Base-by-base conservation (phyloP, 2,888 invertebrate species). In the Nephrotoma appendiculata region DNA sequence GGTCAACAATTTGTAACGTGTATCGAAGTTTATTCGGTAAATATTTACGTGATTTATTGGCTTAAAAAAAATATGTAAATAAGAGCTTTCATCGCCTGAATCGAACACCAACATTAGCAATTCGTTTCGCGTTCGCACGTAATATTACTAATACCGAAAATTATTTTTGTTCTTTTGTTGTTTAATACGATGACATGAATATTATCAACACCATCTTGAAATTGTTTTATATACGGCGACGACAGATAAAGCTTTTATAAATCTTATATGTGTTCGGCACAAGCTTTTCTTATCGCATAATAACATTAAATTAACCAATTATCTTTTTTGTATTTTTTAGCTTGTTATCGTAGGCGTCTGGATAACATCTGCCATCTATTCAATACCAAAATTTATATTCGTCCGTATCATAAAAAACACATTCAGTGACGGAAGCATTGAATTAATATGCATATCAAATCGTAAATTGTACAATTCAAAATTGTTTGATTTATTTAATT, bases 341-440 rank as follows among this genome's bases (percentile, higher is more conserved):
- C 90, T 96, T 90, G 96, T 96, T 86, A 96, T 97, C 88, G 92
- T 94, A 31, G 93, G 94, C 2, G 97, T 97, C 5, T 97, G 97
- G 97, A 92, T 96, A 86, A 93, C 95, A 19, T 96, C 97, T 88
- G 96, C 96, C 0, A 92, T 95, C 0, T 97, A 97, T 92, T 96
- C 96, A 88, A 95, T 95, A 2, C 97, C 97, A 0, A 95, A 96
- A 90, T 95, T 97, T 90, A 94, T 96, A 88, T 96, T 96, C 93
- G 96, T 96, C 88, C 95, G 96, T 90, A 96, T 96, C 0, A 94
- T 96, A 86, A 94, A 94, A 19, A 94, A 91, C 88, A 90, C 91
- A 11, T 92, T 91, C 88, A 91, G 90, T 44, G 90, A 91, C 87
- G 92, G 91, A 0, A 90, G 89, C 41, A 90, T 90, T 87, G 91